Base-by-base conservation (phyloP, 2,797 vertebrate genomes). In the Eospalax fontanierii region DNA sequence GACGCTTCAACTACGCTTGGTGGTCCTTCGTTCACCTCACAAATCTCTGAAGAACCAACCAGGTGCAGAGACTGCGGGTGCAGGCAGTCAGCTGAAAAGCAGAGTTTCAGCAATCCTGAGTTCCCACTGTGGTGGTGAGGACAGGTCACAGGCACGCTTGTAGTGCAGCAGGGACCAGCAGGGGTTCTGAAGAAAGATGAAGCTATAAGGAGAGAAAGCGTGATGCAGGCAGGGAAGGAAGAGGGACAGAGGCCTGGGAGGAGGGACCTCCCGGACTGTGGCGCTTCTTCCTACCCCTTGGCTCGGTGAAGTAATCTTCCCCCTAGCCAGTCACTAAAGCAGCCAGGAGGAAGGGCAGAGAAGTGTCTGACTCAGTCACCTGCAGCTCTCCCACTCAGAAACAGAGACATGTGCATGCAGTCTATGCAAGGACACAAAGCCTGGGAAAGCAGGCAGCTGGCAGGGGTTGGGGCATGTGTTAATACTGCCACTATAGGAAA, bases 211-310 rank as follows among this genome's bases (percentile, higher is more conserved):
- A 78, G 26, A 63, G 40, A 24, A n/a, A n/a, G n/a, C n/a, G 50
- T 5, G 12, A 84, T 2, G 2, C 3, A 12, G 30, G 50, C 0
- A 30, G 66, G 33, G 0, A n/a, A 61, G 19, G 24, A 11, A 35
- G 63, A 4, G 15, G 6, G 11, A 21, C 6, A 5, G 22, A 16
- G 22, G 8, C 68, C 22, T 9, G 30, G 35, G 19, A 33, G 73
- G 35, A 9, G 11, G 33, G 14, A 14, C 22, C 14, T 0, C 33
- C n/a, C 63, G 50, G 57, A 16, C 19, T 63, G 38, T 0, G 4
- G n/a, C 30, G 70, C 38, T 18, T 40, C 71, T 50, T 35, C 8
- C 63, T 26, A 43, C n/a, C 16, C 40, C 35, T 12, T 8, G 7
- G 35, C 54, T 75, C 73, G 24, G 46, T 6, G 80, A 28, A 63